Percentiles rank a stretch among this genome's conserved stretches.
These are phyloP conservation scores for Chalcosyrphus nemorum DNA, from an alignment of 2,888 invertebrate genomes.

Conservation along the genomic window DNA sequence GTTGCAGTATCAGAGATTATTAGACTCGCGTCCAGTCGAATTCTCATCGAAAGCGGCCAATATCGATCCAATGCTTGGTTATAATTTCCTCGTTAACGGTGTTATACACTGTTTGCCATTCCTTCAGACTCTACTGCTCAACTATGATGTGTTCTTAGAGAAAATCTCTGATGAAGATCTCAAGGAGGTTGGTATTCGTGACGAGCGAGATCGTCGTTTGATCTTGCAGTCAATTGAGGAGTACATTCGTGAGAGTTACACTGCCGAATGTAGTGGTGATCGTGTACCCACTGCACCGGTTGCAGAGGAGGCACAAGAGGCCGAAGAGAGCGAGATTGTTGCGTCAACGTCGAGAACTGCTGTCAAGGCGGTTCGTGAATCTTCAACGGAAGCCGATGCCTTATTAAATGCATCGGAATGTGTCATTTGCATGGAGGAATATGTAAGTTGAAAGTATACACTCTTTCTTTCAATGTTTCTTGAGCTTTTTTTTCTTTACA, in stretches of 20 bases:
- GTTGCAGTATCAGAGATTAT: constrained; percentile 90
- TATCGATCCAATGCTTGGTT: constrained; percentile 87
- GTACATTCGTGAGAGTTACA: constrained; percentile 82
- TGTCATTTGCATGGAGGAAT: constrained; percentile 91
- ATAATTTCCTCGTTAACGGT: constrained; percentile 87
- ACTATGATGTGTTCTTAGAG: constrained; percentile 72
- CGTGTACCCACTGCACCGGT: constrained; percentile 77
- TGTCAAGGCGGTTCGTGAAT: constrained; percentile 69
- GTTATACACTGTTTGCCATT: constrained; percentile 90
- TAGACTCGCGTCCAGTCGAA: constrained; percentile 89
- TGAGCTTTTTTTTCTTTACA: constrained; percentile 76
- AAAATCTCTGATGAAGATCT: constrained; percentile 84
- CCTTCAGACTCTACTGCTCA: constrained; percentile 80
- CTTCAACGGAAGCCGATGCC: constrained; percentile 78
- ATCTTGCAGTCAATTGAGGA: constrained; percentile 86
- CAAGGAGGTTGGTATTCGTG: constrained; percentile 84
- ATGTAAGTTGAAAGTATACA: constrained; percentile 82
- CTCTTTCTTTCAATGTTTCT: neutral
- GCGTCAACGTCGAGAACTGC: constrained; percentile 78
- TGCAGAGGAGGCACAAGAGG: constrained; percentile 24
- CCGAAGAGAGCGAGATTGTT: neutral
- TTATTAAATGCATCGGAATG: constrained; percentile 85
- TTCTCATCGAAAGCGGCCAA: constrained; percentile 84
- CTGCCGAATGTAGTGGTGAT: constrained; percentile 36
- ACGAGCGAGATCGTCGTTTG: constrained; percentile 84